phyloP scores from a whole-genome alignment of 2,888 invertebrate genomes.

The Tetragnatha montana region DNA sequence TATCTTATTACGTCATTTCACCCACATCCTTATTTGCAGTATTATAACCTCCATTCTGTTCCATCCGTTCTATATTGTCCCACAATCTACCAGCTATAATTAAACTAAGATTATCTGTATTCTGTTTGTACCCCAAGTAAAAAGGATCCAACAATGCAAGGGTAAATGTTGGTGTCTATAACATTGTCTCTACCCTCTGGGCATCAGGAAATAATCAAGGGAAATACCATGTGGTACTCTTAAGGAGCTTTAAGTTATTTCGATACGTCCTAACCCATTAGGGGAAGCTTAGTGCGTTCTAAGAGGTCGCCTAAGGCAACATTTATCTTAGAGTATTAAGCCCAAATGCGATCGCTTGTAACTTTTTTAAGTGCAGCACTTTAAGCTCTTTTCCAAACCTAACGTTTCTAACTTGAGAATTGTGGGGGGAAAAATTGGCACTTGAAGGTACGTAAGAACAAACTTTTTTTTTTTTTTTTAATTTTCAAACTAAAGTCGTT shows the following conservation, averaged over 20 bases:
- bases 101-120: neutral
- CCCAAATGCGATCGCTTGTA: constrained; percentile 33
- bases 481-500: too few species aligned
- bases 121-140: neutral
- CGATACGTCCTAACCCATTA: constrained; percentile 49
- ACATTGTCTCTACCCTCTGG: neutral
- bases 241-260: constrained; percentile 38
- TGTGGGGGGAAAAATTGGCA: neutral
- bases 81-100: too few species aligned
- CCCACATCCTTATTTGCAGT: too few species aligned
- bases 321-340: constrained; percentile 60
- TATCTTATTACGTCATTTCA: too few species aligned
- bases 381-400: neutral
- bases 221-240: constrained; percentile 30
- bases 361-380: constrained; percentile 46
- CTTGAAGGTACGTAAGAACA: neutral
- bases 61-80: too few species aligned
- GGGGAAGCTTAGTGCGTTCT: constrained; percentile 24
- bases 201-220: constrained; percentile 45
- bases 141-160: neutral
- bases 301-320: constrained; percentile 43
- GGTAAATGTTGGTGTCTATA: neutral
- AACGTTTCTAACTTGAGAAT: neutral
- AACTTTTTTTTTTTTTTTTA: too few species aligned
- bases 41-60: too few species aligned